Evolutionary conservation across 30 jellyfish, hydroid and myxozoan species (phyloP), one percentile per base, ranked within the genome.

Genomic region (Rhopilema esculentum): DNA sequence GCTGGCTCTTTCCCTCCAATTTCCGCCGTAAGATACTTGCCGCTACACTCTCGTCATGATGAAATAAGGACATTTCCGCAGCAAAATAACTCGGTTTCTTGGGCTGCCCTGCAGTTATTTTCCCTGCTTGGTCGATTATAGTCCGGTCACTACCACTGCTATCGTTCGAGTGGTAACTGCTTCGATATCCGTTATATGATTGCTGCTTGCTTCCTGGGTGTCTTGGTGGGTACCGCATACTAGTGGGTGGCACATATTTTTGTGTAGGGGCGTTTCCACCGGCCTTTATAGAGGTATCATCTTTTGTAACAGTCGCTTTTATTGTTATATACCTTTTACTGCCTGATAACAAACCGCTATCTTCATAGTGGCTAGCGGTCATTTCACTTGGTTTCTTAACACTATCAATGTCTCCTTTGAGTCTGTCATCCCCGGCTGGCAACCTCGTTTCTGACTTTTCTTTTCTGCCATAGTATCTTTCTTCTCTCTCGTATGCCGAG

Each of bases 221-320:
- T 65, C 51, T 72, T 16, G 94, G 94, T 25, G 94, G 94, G 52
- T 73, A 85, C 32, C 94, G 94, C 94, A 85, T 85, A 32, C 94
- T 85, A 4, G 94, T 85, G 16, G 94, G 94, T 40, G 94, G 94
- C 72, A 85, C 30, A 48, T 85, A 85, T 63, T 81, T 81, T 66
- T 73, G 84, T 4, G 69, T 1, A 18, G 82, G 16, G n/a, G 68
- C 68, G 31, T 79, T 51, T 67, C 76, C 68, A 17, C 80, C 77
- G 19, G 88, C 25, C 26, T 77, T 19, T 64, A 27, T 79, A 27
- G 80, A 20, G 8, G 82, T 27, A 20, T 32, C 71, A 1, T 70
- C 88, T 17, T 27, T 69, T 22, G 82, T 16, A 0, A 27, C 57
- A 7, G 78, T 52, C 23, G 78, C 65, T 12, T 23, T 28, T 49